phyloP scores from a whole-genome alignment of 2,113 vertebrate species.

The Thunnus thynnus region DNA sequence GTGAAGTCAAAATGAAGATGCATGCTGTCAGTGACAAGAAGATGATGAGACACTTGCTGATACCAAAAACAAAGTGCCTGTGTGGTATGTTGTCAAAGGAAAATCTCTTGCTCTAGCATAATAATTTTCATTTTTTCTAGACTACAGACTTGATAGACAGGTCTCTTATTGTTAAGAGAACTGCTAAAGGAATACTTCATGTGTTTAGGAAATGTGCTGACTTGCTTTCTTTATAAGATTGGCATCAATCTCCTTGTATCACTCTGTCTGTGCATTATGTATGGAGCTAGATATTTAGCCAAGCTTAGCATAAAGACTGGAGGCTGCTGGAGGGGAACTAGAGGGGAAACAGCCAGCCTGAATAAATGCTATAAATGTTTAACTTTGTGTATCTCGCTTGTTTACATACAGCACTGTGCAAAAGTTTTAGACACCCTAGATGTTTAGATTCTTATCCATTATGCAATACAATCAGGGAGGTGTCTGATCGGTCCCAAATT shows the following conservation, averaged over 20 bases:
- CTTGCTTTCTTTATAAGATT: not conserved
- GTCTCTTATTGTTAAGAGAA: not conserved
- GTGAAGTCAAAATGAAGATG: conserved; percentile 43
- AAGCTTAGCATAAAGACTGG: not conserved
- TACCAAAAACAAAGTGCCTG: not conserved
- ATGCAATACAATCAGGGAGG: too few species aligned
- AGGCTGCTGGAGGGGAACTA: too few species aligned
- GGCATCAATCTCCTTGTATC: not conserved
- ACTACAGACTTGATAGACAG: not conserved
- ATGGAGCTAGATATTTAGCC: not conserved
- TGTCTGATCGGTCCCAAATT: too few species aligned
- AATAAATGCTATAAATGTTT: too few species aligned
- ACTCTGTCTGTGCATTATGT: not conserved
- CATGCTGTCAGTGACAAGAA: not conserved
- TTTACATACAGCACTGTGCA: too few species aligned
- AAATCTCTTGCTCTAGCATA: not conserved
- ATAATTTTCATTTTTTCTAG: not conserved
- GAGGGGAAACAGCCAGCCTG: too few species aligned
- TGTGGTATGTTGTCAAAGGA: not conserved
- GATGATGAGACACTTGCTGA: not conserved
- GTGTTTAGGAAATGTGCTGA: not conserved
- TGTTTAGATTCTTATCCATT: too few species aligned
- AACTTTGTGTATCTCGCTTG: too few species aligned
- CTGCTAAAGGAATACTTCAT: not conserved
- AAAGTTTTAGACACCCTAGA: too few species aligned